phyloP scores from a whole-genome alignment of 2,113 vertebrate genomes.

The Rhodinocichla rosea region DNA sequence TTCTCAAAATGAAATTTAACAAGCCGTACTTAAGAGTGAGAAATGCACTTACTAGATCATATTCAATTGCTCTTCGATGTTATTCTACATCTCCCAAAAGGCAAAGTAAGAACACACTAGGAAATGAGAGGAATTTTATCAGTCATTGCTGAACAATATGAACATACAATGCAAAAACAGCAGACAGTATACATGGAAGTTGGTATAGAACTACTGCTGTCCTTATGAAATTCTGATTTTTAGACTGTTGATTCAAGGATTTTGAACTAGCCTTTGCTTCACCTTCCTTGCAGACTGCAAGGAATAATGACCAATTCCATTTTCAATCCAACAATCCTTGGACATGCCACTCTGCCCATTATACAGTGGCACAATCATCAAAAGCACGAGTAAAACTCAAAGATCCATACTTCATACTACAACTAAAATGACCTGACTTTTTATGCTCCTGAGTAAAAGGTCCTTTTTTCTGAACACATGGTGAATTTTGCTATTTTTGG shows the following conservation, averaged over 20 bases:
- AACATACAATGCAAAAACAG: background rate
- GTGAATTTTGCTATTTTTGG: background rate
- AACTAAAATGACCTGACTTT: background rate
- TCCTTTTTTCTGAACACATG: background rate
- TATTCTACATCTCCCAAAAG: background rate
- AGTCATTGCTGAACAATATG: background rate
- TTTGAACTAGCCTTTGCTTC: background rate
- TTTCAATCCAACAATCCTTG: background rate
- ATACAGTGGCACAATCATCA: background rate
- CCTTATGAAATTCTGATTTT: background rate
- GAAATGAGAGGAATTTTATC: background rate
- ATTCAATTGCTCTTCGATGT: background rate
- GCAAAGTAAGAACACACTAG: background rate
- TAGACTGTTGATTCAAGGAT: background rate
- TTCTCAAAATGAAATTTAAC: conserved; percentile 52
- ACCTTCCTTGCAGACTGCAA: background rate
- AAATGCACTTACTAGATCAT: background rate
- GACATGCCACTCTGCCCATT: background rate
- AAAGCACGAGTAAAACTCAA: background rate
- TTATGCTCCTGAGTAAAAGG: background rate
- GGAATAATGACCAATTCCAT: background rate
- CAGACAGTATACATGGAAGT: background rate
- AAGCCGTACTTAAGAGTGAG: background rate
- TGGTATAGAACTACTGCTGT: background rate
- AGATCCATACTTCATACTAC: background rate